These are phyloP conservation scores for Capitella teleta DNA, from an alignment of 1,140 invertebrate species.

Conservation along the genomic window DNA sequence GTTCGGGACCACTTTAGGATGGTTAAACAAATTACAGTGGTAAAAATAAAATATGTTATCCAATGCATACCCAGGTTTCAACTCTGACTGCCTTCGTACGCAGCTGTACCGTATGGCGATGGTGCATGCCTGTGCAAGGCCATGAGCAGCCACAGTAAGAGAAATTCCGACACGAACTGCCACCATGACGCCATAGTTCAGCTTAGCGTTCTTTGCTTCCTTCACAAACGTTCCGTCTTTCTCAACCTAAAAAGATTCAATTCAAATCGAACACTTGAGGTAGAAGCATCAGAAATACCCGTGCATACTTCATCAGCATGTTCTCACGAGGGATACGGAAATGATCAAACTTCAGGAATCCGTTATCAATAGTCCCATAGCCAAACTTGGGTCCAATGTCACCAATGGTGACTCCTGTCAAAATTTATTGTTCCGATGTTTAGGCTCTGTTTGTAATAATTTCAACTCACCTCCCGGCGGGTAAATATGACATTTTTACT, in stretches of 20 bases:
- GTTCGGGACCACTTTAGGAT: constrained; percentile 64
- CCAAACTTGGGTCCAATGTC: constrained; percentile 89
- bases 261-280: neutral
- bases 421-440: too few species aligned
- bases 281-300: too few species aligned
- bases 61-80: constrained; percentile 24
- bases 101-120: constrained; percentile 74
- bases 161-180: constrained; percentile 70
- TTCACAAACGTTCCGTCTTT: constrained; percentile 84
- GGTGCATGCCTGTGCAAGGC: constrained; percentile 65
- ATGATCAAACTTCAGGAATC: constrained; percentile 72
- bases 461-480: too few species aligned
- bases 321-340: constrained; percentile 73
- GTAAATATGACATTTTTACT: too few species aligned
- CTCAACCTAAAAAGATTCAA: too few species aligned
- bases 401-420: constrained; percentile 79
- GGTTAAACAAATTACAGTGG: too few species aligned
- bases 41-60: too few species aligned
- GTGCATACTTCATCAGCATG: constrained; percentile 88
- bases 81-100: constrained; percentile 67
- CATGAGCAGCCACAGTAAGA: constrained; percentile 8
- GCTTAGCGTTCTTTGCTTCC: constrained; percentile 63
- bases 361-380: constrained; percentile 82
- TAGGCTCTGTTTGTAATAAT: too few species aligned
- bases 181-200: constrained; percentile 90